phyloP scores from a whole-genome alignment of 2,113 vertebrate genomes.

The Apodemus speciosus region DNA sequence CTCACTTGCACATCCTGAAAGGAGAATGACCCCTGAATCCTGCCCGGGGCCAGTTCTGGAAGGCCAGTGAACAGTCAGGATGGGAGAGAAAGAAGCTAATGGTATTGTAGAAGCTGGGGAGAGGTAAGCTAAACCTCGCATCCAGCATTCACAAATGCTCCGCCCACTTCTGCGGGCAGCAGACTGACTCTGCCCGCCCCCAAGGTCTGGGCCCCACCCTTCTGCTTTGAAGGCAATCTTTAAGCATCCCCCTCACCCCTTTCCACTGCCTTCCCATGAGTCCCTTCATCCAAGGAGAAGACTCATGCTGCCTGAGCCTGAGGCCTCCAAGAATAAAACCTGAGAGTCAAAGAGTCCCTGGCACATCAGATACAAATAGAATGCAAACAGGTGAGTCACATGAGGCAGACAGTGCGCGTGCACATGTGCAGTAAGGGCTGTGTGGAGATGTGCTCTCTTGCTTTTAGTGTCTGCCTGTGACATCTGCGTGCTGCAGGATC shows the following conservation, averaged over 20 bases:
- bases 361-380: not conserved
- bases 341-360: not conserved
- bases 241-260: too few relatives aligned
- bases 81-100: not conserved
- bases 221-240: too few relatives aligned
- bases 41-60: not conserved
- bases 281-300: not conserved
- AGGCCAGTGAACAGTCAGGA: not conserved
- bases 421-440: not conserved
- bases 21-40: not conserved
- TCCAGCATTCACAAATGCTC: not conserved
- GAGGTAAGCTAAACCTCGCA: not conserved
- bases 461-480: not conserved
- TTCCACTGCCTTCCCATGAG: too few relatives aligned
- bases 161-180: not conserved
- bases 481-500: not conserved
- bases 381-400: not conserved
- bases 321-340: not conserved
- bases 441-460: not conserved
- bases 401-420: not conserved
- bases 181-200: not conserved
- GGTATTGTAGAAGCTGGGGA: too few relatives aligned
- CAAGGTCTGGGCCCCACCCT: not conserved
- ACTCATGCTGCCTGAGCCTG: too few relatives aligned
- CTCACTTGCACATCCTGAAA: not conserved